Conservation (phyloP, 2,113 vertebrate species). For the Callospermophilus lateralis region DNA sequence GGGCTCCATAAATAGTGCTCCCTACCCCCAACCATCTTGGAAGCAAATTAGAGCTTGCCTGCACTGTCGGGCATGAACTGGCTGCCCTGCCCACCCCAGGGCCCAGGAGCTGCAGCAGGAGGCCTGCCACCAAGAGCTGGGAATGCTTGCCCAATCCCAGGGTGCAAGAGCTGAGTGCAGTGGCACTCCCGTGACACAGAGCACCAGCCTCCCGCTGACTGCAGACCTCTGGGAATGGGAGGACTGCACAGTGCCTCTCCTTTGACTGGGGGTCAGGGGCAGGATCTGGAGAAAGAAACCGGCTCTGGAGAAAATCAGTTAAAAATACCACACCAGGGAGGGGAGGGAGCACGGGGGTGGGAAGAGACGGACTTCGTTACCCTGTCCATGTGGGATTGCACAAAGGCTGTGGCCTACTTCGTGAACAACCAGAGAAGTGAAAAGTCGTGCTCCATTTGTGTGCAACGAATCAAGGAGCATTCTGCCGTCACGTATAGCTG, state of each 20-base stretch:
- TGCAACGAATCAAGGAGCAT: too few relatives aligned
- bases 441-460: too few relatives aligned
- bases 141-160: not conserved
- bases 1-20: conserved; percentile 75
- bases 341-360: too few relatives aligned
- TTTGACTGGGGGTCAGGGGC: not conserved
- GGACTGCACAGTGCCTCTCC: not conserved
- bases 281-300: not conserved
- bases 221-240: not conserved
- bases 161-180: not conserved
- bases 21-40: conserved; percentile 78
- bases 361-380: too few relatives aligned
- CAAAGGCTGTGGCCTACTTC: too few relatives aligned
- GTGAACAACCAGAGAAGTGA: too few relatives aligned
- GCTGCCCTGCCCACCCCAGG: conserved; percentile 49
- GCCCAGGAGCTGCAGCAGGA: not conserved
- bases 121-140: not conserved
- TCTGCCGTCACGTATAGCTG: too few relatives aligned
- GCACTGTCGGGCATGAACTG: conserved; percentile 68
- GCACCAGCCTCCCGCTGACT: not conserved
- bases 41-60: conserved; percentile 79
- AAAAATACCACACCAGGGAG: not conserved
- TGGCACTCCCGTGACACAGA: not conserved
- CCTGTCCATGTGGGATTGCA: too few relatives aligned
- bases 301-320: not conserved